Percentiles rank a stretch among this genome's conserved stretches.
phyloP scores from a whole-genome alignment of 2,113 vertebrate genomes.

The Ancistrus triradiatus region DNA sequence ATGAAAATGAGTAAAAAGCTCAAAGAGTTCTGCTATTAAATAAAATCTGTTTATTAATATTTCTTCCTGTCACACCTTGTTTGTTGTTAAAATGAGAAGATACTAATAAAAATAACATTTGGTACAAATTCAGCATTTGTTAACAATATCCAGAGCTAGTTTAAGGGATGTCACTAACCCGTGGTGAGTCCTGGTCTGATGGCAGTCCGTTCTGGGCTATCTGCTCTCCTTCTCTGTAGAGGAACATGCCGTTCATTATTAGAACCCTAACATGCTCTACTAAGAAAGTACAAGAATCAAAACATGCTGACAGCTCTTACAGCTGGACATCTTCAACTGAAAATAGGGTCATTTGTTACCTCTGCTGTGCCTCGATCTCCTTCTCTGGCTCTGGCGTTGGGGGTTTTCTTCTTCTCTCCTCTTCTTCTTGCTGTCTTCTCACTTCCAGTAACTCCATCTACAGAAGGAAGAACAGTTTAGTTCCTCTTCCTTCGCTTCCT shows the following conservation, averaged over 20 bases:
- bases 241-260: no score
- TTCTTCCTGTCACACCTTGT: no score
- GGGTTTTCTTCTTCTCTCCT: constrained; percentile 82
- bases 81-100: no score
- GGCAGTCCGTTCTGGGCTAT: constrained; percentile 83
- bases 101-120: no score
- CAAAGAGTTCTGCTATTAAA: no score
- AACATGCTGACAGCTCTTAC: no score
- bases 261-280: no score
- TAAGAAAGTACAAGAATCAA: no score
- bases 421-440: constrained; percentile 89
- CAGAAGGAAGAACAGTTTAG: not conserved
- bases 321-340: no score
- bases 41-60: no score
- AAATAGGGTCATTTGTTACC: constrained; percentile 59
- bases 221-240: constrained; percentile 73
- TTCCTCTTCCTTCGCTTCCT: not conserved
- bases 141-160: constrained; percentile 48
- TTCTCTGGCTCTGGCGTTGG: constrained; percentile 76
- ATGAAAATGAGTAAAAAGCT: no score
- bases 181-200: constrained; percentile 88
- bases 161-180: constrained; percentile 88
- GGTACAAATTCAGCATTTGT: no score
- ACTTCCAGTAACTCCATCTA: constrained; percentile 94
- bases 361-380: constrained; percentile 75